Conservation (phyloP, 30 jellyfish, hydroid and myxozoan genomes). For the Aurelia coerulea region DNA sequence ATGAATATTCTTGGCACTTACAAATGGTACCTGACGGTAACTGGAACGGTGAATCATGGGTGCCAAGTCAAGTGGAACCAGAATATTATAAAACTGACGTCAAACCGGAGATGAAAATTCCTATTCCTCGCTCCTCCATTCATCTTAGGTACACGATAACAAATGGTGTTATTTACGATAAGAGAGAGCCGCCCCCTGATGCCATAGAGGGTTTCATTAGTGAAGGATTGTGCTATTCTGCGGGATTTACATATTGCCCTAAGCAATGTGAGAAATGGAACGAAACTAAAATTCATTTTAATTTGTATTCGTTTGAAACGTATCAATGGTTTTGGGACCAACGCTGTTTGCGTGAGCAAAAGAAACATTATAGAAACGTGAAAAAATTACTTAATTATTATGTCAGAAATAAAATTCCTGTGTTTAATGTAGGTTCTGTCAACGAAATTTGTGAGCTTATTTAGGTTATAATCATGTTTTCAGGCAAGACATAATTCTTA, state of each 20-base stretch:
- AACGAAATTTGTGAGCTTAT: no score
- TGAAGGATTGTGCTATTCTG: constrained; percentile 74
- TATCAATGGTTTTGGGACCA: constrained; percentile 65
- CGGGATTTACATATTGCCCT: constrained; percentile 67
- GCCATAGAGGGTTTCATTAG: constrained; percentile 49
- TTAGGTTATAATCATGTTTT: no score
- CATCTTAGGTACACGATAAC: constrained; percentile 44
- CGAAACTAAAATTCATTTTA: constrained; percentile 28
- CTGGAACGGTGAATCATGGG: constrained; percentile 28
- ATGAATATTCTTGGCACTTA: constrained; percentile 69
- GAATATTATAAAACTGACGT: constrained; percentile 39
- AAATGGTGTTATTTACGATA: constrained; percentile 23
- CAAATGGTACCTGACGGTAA: constrained; percentile 62
- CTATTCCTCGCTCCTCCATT: constrained; percentile 55
- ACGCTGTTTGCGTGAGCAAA: constrained; percentile 49
- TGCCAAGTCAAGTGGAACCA: constrained; percentile 30
- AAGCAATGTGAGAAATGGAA: constrained; percentile 42
- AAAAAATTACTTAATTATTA: constrained; percentile 5
- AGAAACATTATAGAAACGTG: constrained; percentile 33
- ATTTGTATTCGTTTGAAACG: constrained; percentile 54
- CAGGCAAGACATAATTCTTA: no score
- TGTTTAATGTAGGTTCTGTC: no score
- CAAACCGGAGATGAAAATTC: constrained; percentile 5
- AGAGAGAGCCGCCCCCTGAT: constrained; percentile 52
- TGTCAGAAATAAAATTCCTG: no score